These are phyloP conservation scores for Cyclargus thomasi DNA, from an alignment of 1,140 invertebrate genomes.

Conservation along the genomic window DNA sequence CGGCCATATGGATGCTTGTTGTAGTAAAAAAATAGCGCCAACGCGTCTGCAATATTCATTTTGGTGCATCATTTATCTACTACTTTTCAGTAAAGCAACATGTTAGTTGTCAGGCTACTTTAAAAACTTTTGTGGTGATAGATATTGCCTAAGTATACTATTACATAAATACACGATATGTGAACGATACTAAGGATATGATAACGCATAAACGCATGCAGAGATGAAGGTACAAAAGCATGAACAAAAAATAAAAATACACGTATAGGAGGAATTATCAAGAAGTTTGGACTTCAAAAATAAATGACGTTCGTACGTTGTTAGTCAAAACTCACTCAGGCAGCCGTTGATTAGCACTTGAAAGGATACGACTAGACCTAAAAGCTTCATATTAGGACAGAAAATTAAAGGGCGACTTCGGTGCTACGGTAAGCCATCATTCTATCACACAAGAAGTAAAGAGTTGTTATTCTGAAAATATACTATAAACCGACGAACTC, in stretches of 20 bases:
- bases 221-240: constrained; percentile 65
- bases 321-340: constrained; percentile 74
- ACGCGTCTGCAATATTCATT: constrained; percentile 38
- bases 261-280: constrained; percentile 24
- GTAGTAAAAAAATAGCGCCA: constrained; percentile 73
- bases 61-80: constrained; percentile 36
- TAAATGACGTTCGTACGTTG: constrained; percentile 60
- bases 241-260: constrained; percentile 49
- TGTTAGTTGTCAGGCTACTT: constrained; percentile 59
- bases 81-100: constrained; percentile 44
- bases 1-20: constrained; percentile 48
- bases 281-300: constrained; percentile 70
- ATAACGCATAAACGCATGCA: constrained; percentile 66
- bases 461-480: constrained; percentile 69
- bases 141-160: neutral
- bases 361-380: constrained; percentile 45
- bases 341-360: constrained; percentile 71
- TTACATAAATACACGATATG: constrained; percentile 8
- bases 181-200: constrained; percentile 39
- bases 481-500: constrained; percentile 74
- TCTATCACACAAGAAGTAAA: constrained; percentile 69
- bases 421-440: constrained; percentile 66
- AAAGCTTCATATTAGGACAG: constrained; percentile 51
- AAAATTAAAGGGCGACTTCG: constrained; percentile 39
- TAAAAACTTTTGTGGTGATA: constrained; percentile 24